Base-by-base conservation (phyloP, 2,888 invertebrate species). In the Eristalis arbustorum region DNA sequence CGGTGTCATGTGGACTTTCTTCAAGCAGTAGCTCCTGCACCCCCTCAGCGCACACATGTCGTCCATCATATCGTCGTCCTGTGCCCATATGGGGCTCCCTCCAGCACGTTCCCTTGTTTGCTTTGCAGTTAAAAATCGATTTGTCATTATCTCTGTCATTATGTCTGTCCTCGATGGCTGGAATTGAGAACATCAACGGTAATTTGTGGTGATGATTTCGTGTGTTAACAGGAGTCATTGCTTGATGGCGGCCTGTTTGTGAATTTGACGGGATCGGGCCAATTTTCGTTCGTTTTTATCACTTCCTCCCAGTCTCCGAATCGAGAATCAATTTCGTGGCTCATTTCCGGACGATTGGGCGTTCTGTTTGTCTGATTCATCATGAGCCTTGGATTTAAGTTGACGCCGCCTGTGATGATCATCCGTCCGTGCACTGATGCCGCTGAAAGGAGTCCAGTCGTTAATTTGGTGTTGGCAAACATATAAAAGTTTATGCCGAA, bases 111-210 rank as follows among this genome's bases (percentile, higher is more conserved):
- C 80, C 56, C 77, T 72, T 87, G 78, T 87, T 87, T 87, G 78
- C 68, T 75, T 75, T 87, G 72, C 68, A 64, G 82, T 87, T 87
- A 87, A 87, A 87, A 78, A 87, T 87, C 87, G 87, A 87, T 87
- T 87, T 87, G 78, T 83, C 82, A 87, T 87, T 87, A 87, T 87
- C 71, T 72, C 69, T 49, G 78, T 78, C 66, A 66, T 85, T 77
- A 78, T 61, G 37, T 63, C 31, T 23, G 42, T 49, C 59, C 4
- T 42, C 62, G 76, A 72, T 34, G 49, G n/a, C 66, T 37, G 56
- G 25, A 71, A 74, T 78, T 77, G 73, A 25, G 64, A 81, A 69
- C 81, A 73, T 73, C 76, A 77, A 57, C 61, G 1, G 28, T 85
- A 85, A 85, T 85, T 85, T 73, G 81, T 81, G 77, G 81, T 74